Conservation (phyloP, 2,113 vertebrate species). For the Lampris incognitus region DNA sequence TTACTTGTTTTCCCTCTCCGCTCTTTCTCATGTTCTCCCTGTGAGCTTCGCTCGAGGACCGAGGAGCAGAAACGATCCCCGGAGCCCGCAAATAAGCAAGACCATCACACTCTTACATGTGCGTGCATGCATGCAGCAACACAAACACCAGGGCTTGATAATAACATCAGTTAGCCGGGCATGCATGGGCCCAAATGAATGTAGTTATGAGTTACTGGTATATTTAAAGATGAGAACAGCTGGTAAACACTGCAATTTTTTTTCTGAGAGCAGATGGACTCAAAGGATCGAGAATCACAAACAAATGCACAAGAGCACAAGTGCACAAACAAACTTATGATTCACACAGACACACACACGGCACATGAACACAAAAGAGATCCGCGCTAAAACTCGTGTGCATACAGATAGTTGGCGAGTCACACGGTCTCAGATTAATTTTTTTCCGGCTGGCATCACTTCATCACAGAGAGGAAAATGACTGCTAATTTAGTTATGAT, state of each 20-base stretch:
- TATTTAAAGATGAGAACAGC: conserved; percentile 53
- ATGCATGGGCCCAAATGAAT: conserved; percentile 58
- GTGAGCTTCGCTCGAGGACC: conserved; percentile 24
- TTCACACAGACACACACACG: neutral
- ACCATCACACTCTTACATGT: neutral
- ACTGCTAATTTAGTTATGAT: conserved; percentile 49
- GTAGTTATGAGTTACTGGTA: conserved; percentile 50
- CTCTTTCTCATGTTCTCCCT: conserved; percentile 23
- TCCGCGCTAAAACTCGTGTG: conserved; percentile 46
- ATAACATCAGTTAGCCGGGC: conserved; percentile 23
- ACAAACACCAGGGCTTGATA: conserved; percentile 6
- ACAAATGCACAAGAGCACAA: conserved; percentile 47
- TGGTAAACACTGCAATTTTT: conserved; percentile 58
- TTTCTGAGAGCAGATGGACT: conserved; percentile 55
- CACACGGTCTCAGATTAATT: conserved; percentile 30
- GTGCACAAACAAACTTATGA: neutral
- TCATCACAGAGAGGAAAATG: conserved; percentile 57
- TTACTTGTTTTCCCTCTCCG: conserved; percentile 29
- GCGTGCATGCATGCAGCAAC: conserved; percentile 1
- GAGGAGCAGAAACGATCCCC: conserved; percentile 25
- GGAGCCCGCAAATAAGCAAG: conserved; percentile 20
- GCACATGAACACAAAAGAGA: conserved; percentile 8
- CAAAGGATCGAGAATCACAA: conserved; percentile 47
- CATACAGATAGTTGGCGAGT: conserved; percentile 19
- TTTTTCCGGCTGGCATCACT: conserved; percentile 44